These are phyloP conservation scores for Anas platyrhynchos DNA, from an alignment of 2,113 vertebrate genomes.

Conservation along the genomic window DNA sequence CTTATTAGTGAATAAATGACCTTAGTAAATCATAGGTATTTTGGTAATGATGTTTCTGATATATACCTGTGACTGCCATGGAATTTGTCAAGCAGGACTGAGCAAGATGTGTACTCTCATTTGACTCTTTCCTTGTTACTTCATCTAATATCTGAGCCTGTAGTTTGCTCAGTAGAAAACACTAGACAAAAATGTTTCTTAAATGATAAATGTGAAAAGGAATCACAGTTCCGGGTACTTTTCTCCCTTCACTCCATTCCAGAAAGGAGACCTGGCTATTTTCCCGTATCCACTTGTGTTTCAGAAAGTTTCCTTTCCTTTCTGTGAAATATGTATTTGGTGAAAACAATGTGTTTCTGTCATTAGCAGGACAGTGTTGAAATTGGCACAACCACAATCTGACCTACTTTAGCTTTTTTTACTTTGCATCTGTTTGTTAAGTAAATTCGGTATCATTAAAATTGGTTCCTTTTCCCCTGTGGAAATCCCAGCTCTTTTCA, in stretches of 20 bases:
- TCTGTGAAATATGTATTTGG: conserved; percentile 24
- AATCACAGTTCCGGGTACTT: neutral
- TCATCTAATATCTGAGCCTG: neutral
- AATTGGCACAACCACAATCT: conserved; percentile 37
- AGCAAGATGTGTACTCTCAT: neutral
- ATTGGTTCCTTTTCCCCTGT: neutral
- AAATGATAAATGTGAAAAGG: neutral
- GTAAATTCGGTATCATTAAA: conserved; percentile 45
- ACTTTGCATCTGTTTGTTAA: conserved; percentile 47
- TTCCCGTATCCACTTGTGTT: neutral
- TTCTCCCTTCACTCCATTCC: neutral
- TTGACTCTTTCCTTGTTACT: neutral
- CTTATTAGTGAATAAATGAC: neutral
- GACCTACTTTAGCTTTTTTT: conserved; percentile 49
- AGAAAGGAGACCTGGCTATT: neutral
- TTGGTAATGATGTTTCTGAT: neutral
- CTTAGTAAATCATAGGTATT: neutral
- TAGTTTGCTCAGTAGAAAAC: neutral
- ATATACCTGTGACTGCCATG: neutral
- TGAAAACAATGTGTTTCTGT: conserved; percentile 46
- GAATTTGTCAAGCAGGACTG: neutral
- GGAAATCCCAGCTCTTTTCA: conserved; percentile 1
- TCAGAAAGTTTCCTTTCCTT: conserved; percentile 40
- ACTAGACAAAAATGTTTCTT: neutral
- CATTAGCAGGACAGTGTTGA: conserved; percentile 44